Evolutionary conservation across 2,113 vertebrate species (phyloP).

Genomic region (Etia nguti): DNA sequence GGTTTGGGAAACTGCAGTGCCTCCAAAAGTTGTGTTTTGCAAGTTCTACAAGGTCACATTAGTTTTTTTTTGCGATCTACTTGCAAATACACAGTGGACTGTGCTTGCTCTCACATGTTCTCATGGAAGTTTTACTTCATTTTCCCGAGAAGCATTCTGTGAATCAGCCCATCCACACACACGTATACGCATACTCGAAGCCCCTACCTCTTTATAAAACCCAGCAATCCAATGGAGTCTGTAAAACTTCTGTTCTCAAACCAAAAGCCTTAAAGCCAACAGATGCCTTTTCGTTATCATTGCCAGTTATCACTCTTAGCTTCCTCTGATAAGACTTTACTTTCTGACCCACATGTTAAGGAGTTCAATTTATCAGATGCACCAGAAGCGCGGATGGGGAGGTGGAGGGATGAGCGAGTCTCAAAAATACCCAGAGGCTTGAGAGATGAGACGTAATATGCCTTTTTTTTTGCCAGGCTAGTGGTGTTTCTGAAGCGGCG

Average conservation of each 20-base stretch:
- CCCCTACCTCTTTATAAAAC: conserved; percentile 26
- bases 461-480: conserved; percentile 23
- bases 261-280: conserved; percentile 64
- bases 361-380: conserved; percentile 70
- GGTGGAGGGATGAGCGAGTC: conserved; percentile 55
- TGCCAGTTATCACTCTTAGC: conserved; percentile 61
- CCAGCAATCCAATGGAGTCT: conserved; percentile 50
- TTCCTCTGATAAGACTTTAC: conserved; percentile 62
- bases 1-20: not conserved
- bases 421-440: conserved; percentile 47
- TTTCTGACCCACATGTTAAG: conserved; percentile 69
- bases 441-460: conserved; percentile 56
- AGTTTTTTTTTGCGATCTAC: not conserved
- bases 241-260: conserved; percentile 59
- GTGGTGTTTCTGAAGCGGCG: conserved; percentile 72
- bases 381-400: conserved; percentile 45
- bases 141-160: conserved; percentile 39
- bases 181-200: not conserved
- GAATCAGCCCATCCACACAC: conserved; percentile 40
- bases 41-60: not conserved
- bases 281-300: conserved; percentile 60
- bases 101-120: not conserved
- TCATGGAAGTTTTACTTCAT: conserved; percentile 13
- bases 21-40: not conserved
- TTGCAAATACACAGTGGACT: not conserved